phyloP scores from a whole-genome alignment of 2,113 vertebrate species.

The Labeo rohita region DNA sequence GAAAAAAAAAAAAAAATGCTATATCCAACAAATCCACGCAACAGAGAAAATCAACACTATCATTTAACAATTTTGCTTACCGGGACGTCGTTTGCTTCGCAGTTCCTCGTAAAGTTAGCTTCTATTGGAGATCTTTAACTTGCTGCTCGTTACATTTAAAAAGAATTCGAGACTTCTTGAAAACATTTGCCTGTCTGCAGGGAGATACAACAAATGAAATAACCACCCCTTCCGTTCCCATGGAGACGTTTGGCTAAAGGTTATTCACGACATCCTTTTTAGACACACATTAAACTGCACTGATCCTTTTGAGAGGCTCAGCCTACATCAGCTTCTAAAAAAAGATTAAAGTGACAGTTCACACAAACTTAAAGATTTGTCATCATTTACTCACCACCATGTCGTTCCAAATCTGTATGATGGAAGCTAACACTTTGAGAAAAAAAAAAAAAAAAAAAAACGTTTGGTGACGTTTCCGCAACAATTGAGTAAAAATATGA shows the following conservation, averaged over 20 bases:
- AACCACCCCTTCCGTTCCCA: constrained; percentile 42
- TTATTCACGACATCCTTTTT: constrained; percentile 37
- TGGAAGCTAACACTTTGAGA: too few species aligned
- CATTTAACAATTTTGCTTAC: neutral
- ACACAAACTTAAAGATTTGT: too few species aligned
- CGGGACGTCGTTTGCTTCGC: neutral
- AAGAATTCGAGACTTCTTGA: neutral
- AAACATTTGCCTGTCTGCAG: neutral
- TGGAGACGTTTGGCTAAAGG: constrained; percentile 51
- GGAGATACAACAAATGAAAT: neutral
- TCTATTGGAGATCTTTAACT: neutral
- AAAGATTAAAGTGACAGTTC: too few species aligned
- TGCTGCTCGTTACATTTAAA: neutral
- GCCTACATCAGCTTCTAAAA: neutral
- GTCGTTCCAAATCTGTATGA: too few species aligned
- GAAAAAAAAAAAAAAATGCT: neutral
- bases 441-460: too few species aligned
- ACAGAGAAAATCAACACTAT: neutral
- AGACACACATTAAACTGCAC: constrained; percentile 30
- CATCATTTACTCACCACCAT: too few species aligned
- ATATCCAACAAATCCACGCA: neutral
- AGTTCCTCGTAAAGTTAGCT: neutral
- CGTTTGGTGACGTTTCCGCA: too few species aligned
- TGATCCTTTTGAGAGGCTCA: neutral
- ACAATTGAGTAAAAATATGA: too few species aligned